Evolutionary conservation across 2,113 vertebrate species (phyloP), one percentile per base, ranked within the genome.

Genomic region (Clupea harengus): DNA sequence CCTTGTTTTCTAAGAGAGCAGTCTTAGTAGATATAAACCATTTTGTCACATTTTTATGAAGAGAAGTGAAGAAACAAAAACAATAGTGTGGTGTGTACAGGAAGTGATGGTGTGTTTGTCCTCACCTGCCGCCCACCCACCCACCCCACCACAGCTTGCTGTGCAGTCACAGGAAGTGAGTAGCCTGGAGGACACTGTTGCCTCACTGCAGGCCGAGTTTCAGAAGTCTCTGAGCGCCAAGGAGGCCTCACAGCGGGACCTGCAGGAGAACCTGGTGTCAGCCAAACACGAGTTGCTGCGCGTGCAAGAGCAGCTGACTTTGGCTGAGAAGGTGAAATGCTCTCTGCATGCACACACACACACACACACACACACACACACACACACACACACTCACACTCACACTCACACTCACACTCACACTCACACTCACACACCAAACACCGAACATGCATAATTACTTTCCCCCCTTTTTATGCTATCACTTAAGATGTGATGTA

Each of bases 231-330:
- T 98, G 60, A 95, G 87, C 4, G 93, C 95, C 87, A 96, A 92
- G 81, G 93, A 94, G 5, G 95, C 95, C 87, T 97, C 94, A 84
- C 95, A 98, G 82, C 98, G 96, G 91, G 95, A 95, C 84, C 92
- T 99, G 93, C 96, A 99, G 91, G 96, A 98, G 78, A 96, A 95
- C 91, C 94, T 99, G 50, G 94, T 95, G 20, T 93, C 95, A 1
- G 95, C 98, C 85, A 99, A 97, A 87, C 98, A 99, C 1, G 96
- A 99, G 45, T 94, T 99, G 4, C 95, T 99, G 60, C 95, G 94
- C 88, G 96, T 98, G 83, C 97, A 97, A 92, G 97, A 98, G 87
- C 97, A 99, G 90, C 94, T 99, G 17, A 87, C 93, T 54, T 67
- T 97, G 92, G 96, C 98, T 82, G 97, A 99, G 90, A 98, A 99